Evolutionary conservation across 2,113 vertebrate genomes (phyloP), one percentile per base, ranked within the genome.

Genomic region (Canis aureus): DNA sequence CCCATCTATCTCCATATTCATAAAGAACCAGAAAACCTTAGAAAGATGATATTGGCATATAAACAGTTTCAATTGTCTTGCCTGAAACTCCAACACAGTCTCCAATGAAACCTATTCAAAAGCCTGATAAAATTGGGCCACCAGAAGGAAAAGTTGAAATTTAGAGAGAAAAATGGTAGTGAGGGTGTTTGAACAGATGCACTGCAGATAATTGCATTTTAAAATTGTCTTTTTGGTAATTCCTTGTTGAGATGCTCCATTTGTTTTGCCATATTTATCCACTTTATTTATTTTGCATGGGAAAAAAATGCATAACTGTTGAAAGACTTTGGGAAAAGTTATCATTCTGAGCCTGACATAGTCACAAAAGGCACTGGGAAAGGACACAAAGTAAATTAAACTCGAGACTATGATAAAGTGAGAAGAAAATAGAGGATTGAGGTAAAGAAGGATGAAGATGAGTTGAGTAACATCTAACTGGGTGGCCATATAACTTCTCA

Each of bases 261-360:
- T 97, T 97, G 71, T 96, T 96, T 96, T 95, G 88, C 53, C 76
- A 83, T 97, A 95, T 96, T 98, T 97, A 98, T 94, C 92, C 49
- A 67, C 81, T 85, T 95, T 97, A 92, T 95, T 98, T 97, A 84
- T 97, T 97, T 96, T 96, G 49, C 51, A 88, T 78, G 62, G 53
- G 57, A 23, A 86, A 88, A 88, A 98, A 74, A 66, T 89, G 2
- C 29, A 29, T 92, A 32, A 85, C 32, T 94, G 29, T 79, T 94
- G 92, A 81, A 96, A 92, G 59, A 38, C 22, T 96, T 96, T 85
- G 64, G 38, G 20, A 95, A 94, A 89, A 81, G n/a, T 76, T 86
- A 66, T 64, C 2, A 25, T 74, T 85, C 83, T 91, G 55, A 85
- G 71, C 8, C 35, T 83, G 38, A 55, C 25, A 73, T 6, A 55